A percentile compares a stretch with the other conserved stretches of the same genome.
Evolutionary conservation across 2,113 vertebrate genomes (phyloP).

Genomic region (Rutilus rutilus): DNA sequence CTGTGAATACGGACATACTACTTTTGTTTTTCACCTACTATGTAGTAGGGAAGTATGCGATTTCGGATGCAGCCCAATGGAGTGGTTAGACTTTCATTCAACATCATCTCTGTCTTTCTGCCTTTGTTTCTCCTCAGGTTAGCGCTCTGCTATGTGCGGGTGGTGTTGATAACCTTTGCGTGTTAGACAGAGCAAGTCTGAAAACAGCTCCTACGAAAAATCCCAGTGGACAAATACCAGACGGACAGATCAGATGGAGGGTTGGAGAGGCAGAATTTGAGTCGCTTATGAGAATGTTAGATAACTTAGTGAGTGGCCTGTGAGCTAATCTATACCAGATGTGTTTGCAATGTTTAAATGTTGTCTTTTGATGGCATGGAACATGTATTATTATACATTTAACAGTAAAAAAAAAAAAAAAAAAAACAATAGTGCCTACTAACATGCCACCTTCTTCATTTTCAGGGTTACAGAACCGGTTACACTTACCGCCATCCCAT

Average conservation of each 20-base stretch:
- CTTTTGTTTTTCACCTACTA: no score
- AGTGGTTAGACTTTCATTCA: neutral
- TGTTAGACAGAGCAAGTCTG: conserved; percentile 87
- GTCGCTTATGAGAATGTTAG: conserved; percentile 95
- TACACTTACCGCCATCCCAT: conserved; percentile 91
- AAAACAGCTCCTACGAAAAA: conserved; percentile 80
- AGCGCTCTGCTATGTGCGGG: conserved; percentile 85
- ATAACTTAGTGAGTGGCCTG: conserved; percentile 89
- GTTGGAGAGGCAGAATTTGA: conserved; percentile 93
- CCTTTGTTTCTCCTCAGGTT: conserved; percentile 75
- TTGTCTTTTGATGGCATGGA: neutral
- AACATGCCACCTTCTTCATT: conserved; percentile 17
- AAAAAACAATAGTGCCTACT: neutral
- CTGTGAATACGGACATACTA: no score
- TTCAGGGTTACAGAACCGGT: conserved; percentile 93
- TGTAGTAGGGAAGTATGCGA: no score
- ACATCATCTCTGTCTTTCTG: neutral
- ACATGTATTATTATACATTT: neutral
- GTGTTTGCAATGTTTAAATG: neutral
- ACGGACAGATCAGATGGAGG: conserved; percentile 89
- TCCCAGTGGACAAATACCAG: conserved; percentile 79
- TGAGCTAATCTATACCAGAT: conserved; percentile 4
- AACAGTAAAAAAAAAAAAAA: conserved; percentile 1
- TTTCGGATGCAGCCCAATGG: no score
- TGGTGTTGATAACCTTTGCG: conserved; percentile 82